Base-by-base conservation (phyloP, 2,888 invertebrate species). In the Tortricodes alternella region DNA sequence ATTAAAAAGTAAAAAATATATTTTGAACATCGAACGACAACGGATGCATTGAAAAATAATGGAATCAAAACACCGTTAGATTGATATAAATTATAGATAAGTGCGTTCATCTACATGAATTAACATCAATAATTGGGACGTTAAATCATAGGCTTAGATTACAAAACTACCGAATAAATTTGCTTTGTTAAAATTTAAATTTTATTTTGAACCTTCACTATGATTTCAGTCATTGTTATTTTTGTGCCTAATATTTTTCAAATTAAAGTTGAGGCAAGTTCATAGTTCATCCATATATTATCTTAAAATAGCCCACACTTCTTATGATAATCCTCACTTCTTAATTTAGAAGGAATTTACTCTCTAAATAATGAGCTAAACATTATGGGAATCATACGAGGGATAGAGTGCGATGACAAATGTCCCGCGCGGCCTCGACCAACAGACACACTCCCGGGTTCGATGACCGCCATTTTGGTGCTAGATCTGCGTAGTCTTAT, bases 401-500 rank as follows among this genome's bases (percentile, higher is more conserved):
- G 64, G 60, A 62, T 61, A 67, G 68, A 78, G 68, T 78, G 68
- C 64, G 71, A 80, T 86, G 84, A 87, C 81, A 78, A 78, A 85
- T 73, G 80, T 62, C 63, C 66, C 53, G 59, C 60, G 60, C 68
- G 89, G 80, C 89, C 89, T 89, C 89, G 89, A 89, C 89, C 89
- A 84, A 88, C 80, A 83, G 86, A 89, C 89, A 88, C 80, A 89
- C 83, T 89, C 77, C 76, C 55, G 66, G 72, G 87, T 79, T 86
- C 85, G 71, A 74, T 73, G 88, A 76, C 83, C 87, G 70, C 69
- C 65, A 85, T 85, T 87, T 89, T 78, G 84, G 84, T 80, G 13
- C 49, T 78, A 75, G 78, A 74, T 64, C 64, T 62, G 59, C 44
- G 60, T 60, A 68, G 65, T 24, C 49, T 32, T 50, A 49, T 55